These are phyloP conservation scores for Megathymus violae DNA, from an alignment of 1,140 invertebrate genomes.

Conservation along the genomic window DNA sequence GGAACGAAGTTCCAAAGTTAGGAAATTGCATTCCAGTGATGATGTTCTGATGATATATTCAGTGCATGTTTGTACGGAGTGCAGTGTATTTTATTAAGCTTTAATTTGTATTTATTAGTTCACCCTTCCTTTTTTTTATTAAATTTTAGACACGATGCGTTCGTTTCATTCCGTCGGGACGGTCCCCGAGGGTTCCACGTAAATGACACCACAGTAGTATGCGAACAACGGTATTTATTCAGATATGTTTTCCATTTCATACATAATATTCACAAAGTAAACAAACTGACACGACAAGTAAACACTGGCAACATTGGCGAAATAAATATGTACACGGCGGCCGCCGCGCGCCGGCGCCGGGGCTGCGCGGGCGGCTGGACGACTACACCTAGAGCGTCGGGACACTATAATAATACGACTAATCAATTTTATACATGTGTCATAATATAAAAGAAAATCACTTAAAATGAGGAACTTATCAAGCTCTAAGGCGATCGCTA, in stretches of 20 bases:
- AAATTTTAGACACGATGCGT: conserved; percentile 6
- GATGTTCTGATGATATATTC: background rate
- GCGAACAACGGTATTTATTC: conserved; percentile 34
- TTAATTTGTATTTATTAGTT: conserved; percentile 38
- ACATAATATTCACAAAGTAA: conserved; percentile 33
- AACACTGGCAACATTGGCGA: conserved; percentile 46
- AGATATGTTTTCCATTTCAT: conserved; percentile 34
- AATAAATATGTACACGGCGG: conserved; percentile 46
- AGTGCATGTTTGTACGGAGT: background rate
- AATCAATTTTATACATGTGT: conserved; percentile 41
- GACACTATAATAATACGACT: conserved; percentile 33
- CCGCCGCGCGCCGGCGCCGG: too few relatives aligned
- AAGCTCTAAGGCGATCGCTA: conserved; percentile 37
- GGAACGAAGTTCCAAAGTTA: conserved; percentile 4
- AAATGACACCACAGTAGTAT: conserved; percentile 7
- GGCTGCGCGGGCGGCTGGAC: too few relatives aligned
- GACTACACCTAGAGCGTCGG: conserved; percentile 40
- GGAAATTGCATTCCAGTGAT: conserved; percentile 21
- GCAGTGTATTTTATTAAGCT: conserved; percentile 26
- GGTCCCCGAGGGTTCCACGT: too few relatives aligned
- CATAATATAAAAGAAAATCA: conserved; percentile 40
- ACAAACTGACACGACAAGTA: conserved; percentile 19
- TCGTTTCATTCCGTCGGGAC: background rate
- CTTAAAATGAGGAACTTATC: conserved; percentile 47
- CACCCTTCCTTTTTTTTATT: conserved; percentile 17